These are phyloP conservation scores for Buathra laborator DNA, from an alignment of 2,888 invertebrate species.

Conservation along the genomic window DNA sequence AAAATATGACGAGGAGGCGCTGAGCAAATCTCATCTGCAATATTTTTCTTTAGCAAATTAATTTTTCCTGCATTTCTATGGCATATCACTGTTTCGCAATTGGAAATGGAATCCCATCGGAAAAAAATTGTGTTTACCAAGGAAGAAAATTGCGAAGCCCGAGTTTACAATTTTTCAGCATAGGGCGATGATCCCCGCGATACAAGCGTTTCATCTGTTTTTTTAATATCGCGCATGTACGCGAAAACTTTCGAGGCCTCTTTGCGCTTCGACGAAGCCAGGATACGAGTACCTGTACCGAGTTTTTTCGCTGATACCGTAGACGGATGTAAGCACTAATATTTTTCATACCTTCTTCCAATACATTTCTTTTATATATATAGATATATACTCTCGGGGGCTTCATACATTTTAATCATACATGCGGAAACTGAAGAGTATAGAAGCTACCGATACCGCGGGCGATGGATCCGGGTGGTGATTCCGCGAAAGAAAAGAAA, in stretches of 20 bases:
- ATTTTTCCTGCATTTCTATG: neutral
- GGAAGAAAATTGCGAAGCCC: neutral
- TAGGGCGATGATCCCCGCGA: neutral
- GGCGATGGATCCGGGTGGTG: constrained; percentile 20
- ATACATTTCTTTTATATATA: neutral
- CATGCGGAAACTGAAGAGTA: constrained; percentile 27
- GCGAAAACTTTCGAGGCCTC: neutral
- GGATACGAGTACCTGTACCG: too few relatives aligned
- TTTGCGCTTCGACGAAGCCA: neutral
- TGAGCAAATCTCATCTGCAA: too few relatives aligned
- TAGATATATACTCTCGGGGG: neutral
- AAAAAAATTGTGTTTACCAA: neutral
- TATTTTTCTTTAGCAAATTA: neutral
- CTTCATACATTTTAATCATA: constrained; percentile 42
- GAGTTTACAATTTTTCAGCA: neutral
- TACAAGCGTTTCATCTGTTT: neutral
- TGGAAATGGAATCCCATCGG: neutral
- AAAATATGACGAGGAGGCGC: too few relatives aligned
- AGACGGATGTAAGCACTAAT: neutral
- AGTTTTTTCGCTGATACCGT: neutral
- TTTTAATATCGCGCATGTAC: neutral
- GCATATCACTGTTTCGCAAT: neutral
- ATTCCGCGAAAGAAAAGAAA: constrained; percentile 36
- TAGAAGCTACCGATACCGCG: constrained; percentile 25
- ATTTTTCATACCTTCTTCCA: constrained; percentile 3